phyloP scores from a whole-genome alignment of 2,113 vertebrate genomes.

The Hydrolagus affinis region DNA sequence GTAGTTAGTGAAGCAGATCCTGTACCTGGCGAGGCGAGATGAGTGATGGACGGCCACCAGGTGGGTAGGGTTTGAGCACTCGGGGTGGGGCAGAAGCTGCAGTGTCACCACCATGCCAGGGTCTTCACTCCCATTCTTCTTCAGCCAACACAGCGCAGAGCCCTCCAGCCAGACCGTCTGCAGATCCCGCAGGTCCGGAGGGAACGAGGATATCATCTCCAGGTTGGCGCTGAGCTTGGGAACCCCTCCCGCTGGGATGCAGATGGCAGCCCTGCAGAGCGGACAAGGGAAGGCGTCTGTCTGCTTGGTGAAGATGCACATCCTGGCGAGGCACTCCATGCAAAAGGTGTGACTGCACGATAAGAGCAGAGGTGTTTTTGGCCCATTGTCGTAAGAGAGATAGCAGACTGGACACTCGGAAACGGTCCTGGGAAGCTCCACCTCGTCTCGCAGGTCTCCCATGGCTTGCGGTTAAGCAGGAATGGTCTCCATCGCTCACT shows the following conservation, averaged over 20 bases:
- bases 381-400: conserved; percentile 35
- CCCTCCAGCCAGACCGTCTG: conserved; percentile 38
- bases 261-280: conserved; percentile 33
- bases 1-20: conserved; percentile 1
- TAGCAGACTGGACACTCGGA: conserved; percentile 40
- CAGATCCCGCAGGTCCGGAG: conserved; percentile 29
- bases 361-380: conserved; percentile 36
- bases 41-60: conserved; percentile 13
- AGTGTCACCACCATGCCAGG: conserved; percentile 27
- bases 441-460: not conserved
- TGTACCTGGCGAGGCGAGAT: not conserved
- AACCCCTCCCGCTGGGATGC: conserved; percentile 33
- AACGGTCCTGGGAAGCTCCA: too few species aligned
- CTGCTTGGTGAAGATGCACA: conserved; percentile 37
- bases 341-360: conserved; percentile 41
- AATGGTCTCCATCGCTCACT: not conserved
- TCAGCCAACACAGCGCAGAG: conserved; percentile 37
- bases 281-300: conserved; percentile 36
- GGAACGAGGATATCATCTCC: conserved; percentile 36
- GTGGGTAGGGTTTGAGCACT: not conserved
- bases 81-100: conserved; percentile 11
- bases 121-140: not conserved
- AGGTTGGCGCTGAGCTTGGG: conserved; percentile 36
- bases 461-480: not conserved
- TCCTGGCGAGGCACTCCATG: conserved; percentile 39